A percentile compares a stretch with the other conserved stretches of the same genome.
These are phyloP conservation scores for Galaxias olidus DNA, from an alignment of 2,797 vertebrate genomes.

Conservation along the genomic window DNA sequence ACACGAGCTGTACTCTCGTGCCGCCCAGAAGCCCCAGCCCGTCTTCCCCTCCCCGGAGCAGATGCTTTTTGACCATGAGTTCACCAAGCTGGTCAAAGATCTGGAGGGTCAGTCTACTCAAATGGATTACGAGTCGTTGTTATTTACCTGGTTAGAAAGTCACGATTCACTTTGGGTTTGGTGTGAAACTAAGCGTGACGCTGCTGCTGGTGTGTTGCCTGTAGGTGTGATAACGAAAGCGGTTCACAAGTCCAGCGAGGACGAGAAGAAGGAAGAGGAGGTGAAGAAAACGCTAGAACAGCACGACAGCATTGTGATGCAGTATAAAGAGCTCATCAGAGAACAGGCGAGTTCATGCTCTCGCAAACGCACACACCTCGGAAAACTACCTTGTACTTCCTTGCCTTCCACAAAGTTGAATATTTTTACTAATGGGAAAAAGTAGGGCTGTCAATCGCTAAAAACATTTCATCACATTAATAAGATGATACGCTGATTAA, in stretches of 20 bases:
- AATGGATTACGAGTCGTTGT: background rate
- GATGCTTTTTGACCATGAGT: slow-evolving; percentile 99
- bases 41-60: slow-evolving; percentile 90
- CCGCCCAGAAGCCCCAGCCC: slow-evolving; percentile 95
- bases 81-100: slow-evolving; percentile 96
- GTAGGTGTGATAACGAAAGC: slow-evolving; percentile 95
- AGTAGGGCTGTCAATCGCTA: too few species aligned
- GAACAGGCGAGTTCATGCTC: slow-evolving; percentile 83
- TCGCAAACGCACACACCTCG: background rate
- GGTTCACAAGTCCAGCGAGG: slow-evolving; percentile 96
- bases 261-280: slow-evolving; percentile 98
- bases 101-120: slow-evolving; percentile 84
- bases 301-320: slow-evolving; percentile 96
- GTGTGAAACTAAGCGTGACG: too few species aligned
- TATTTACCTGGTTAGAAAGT: background rate
- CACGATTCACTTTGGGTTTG: too few species aligned
- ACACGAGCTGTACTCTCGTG: slow-evolving; percentile 95
- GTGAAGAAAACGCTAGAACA: slow-evolving; percentile 97
- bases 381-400: background rate
- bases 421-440: too few species aligned
- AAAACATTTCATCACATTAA: too few species aligned
- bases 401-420: background rate
- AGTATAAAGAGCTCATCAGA: slow-evolving; percentile 96
- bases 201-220: slow-evolving; percentile 1
- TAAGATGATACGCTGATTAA: too few species aligned